Evolutionary conservation across 2,888 invertebrate genomes (phyloP), one percentile per base, ranked within the genome.

Genomic region (Tiliacea aurago): DNA sequence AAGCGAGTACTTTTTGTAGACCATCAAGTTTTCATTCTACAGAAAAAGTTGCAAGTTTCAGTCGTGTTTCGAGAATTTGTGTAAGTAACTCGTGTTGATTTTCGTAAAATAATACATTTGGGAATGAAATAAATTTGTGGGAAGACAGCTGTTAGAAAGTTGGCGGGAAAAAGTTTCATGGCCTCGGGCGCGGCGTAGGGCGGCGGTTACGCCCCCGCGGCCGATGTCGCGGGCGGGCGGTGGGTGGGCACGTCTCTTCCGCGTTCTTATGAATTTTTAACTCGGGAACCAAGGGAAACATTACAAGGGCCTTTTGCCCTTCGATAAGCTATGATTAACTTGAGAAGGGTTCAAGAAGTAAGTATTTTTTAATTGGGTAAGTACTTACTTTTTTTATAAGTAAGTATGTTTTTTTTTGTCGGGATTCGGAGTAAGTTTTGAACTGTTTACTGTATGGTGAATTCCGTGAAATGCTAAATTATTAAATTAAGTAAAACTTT

Each of bases 181-280:
- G 86, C 84, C 90, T 89, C 92, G 91, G 90, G 91, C 90, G 92
- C 89, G 91, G 91, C 89, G 91, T 94, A 95, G 95, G 96, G 96
- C 95, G 95, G 95, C 91, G 95, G 95, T 94, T 91, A 95, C 95
- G 95, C 95, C 95, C 95, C 94, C 95, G 92, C 94, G 93, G 91
- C 89, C 86, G 85, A 83, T 89, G 89, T 89, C 91, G 89, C 94
- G 94, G 94, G 95, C 95, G 95, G 95, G 94, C 95, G 94, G 94
- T 95, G 95, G 95, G 95, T 95, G 95, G 95, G 91, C 89, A 90
- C 92, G 85, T 87, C 90, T 90, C 92, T 94, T 93, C 92, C 92
- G 91, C 89, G 87, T 92, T 92, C 90, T 92, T 90, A 90, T 90
- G 84, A 92, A 90, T 91, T 91, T 91, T 91, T 90, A 84, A 91